These are phyloP conservation scores for Lepus timidus DNA, from an alignment of 2,113 vertebrate species.

Conservation along the genomic window DNA sequence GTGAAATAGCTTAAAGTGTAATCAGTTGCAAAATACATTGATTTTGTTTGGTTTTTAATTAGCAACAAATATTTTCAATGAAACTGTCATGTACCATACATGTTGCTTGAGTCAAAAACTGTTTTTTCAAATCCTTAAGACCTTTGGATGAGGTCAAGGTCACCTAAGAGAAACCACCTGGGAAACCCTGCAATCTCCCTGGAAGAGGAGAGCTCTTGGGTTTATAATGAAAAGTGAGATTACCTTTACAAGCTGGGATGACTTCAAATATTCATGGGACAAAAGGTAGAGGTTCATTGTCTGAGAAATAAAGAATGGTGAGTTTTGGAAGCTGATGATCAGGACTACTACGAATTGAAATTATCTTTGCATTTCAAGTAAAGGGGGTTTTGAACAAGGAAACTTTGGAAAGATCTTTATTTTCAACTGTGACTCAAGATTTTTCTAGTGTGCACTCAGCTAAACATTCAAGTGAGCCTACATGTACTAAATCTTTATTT, in stretches of 20 bases:
- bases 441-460: not conserved
- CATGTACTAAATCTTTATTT: not conserved
- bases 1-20: conserved; percentile 58
- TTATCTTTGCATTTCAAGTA: conserved; percentile 14
- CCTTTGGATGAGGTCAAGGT: not conserved
- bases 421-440: not conserved
- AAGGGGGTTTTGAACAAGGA: not conserved
- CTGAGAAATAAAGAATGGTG: not conserved
- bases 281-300: not conserved
- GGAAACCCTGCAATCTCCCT: not conserved
- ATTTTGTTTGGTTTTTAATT: conserved; percentile 63
- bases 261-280: conserved; percentile 27
- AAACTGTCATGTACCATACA: not conserved
- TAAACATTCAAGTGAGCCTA: not conserved
- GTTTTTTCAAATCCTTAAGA: conserved; percentile 52
- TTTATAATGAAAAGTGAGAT: not conserved
- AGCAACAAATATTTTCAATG: conserved; percentile 53
- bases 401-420: not conserved
- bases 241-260: conserved; percentile 12
- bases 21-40: conserved; percentile 39
- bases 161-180: conserved; percentile 9
- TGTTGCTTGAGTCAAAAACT: conserved; percentile 30
- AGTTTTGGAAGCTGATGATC: conserved; percentile 10
- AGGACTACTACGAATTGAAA: not conserved
- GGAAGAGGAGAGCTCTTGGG: not conserved